A percentile compares a stretch with the other conserved stretches of the same genome.
phyloP scores from a whole-genome alignment of 2,888 invertebrate genomes.

The Tortricodes alternella region DNA sequence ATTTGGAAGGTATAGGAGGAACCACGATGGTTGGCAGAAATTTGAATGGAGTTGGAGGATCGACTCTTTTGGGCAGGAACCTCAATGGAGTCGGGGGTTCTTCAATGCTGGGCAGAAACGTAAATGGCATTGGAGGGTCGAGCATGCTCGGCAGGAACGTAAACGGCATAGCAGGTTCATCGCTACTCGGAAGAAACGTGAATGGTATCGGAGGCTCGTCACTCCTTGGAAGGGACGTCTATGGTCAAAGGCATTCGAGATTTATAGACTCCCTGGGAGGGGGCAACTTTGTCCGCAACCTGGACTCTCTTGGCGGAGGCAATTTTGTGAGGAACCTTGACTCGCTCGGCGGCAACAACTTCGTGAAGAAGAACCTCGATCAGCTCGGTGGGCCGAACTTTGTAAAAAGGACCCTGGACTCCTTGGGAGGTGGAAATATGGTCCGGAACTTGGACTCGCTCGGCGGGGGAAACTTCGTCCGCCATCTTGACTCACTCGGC shows the following conservation, averaged over 20 bases:
- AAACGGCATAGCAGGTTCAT: constrained; percentile 44
- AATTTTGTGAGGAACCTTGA: constrained; percentile 71
- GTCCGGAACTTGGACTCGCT: constrained; percentile 73
- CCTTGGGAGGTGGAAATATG: constrained; percentile 72
- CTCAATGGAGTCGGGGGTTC: constrained; percentile 38
- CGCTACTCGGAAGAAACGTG: constrained; percentile 41
- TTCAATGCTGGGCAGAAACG: constrained; percentile 34
- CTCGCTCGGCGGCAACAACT: constrained; percentile 66
- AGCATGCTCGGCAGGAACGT: constrained; percentile 32
- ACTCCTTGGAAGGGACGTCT: constrained; percentile 38
- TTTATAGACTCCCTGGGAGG: constrained; percentile 60
- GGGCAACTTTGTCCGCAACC: constrained; percentile 64
- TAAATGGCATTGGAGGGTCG: constrained; percentile 29
- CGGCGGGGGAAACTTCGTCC: constrained; percentile 77
- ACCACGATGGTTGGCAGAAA: constrained; percentile 44
- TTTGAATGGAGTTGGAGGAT: constrained; percentile 41
- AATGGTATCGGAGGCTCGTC: constrained; percentile 40
- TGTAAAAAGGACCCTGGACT: constrained; percentile 67
- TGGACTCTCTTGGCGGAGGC: constrained; percentile 71
- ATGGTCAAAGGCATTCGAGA: constrained; percentile 40
- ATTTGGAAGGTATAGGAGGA: constrained; percentile 32
- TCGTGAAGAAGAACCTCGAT: constrained; percentile 71
- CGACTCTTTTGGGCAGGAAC: constrained; percentile 49
- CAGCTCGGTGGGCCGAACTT: constrained; percentile 71
- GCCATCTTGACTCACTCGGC: constrained; percentile 64